A percentile compares a stretch with the other conserved stretches of the same genome.
These are phyloP conservation scores for Falco novaeseelandiae DNA, from an alignment of 2,797 vertebrate genomes.

Conservation along the genomic window DNA sequence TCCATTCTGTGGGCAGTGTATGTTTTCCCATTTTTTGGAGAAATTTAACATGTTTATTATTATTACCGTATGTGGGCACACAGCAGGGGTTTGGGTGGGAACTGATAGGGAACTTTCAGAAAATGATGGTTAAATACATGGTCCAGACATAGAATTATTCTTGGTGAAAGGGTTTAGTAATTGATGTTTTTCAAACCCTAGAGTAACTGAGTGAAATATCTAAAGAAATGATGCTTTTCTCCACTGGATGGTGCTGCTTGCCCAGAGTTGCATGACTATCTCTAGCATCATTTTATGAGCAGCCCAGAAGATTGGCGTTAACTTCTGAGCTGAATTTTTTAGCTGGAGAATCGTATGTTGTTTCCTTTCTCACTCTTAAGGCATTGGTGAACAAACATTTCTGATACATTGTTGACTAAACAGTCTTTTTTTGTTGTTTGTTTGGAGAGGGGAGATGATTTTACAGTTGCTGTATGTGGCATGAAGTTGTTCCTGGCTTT, in stretches of 20 bases:
- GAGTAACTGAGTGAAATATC: neutral
- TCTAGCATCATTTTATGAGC: neutral
- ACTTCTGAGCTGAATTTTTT: neutral
- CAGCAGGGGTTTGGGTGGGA: neutral
- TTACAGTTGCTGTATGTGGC: neutral
- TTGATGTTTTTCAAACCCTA: neutral
- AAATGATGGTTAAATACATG: neutral
- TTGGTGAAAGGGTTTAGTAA: neutral
- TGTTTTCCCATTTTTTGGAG: neutral
- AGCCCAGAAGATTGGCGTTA: neutral
- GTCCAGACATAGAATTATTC: neutral
- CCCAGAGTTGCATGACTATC: neutral
- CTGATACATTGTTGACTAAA: neutral
- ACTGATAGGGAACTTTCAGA: neutral
- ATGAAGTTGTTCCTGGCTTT: neutral
- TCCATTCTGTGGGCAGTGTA: neutral
- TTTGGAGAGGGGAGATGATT: neutral
- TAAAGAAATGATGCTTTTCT: neutral
- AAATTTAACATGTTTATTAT: neutral
- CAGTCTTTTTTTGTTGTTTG: neutral
- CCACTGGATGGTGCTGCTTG: conserved; percentile 63
- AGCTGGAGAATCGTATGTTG: neutral
- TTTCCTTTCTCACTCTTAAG: neutral
- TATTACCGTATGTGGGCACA: neutral
- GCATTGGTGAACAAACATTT: neutral